Evolutionary conservation across 1,140 invertebrate species (phyloP), one percentile per base, ranked within the genome.

Genomic region (Mya arenaria): DNA sequence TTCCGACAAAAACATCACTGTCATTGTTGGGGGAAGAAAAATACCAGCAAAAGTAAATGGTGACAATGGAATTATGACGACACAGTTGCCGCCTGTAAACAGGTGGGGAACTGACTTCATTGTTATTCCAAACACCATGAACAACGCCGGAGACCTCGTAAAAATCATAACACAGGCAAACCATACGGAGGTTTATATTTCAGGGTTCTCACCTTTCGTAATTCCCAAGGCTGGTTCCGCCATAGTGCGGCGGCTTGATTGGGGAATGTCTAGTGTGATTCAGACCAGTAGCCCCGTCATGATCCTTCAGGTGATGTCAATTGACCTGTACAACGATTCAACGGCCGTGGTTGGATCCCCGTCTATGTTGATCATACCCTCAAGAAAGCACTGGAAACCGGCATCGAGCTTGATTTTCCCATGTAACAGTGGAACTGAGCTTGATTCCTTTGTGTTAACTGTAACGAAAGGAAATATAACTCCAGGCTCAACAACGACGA

Each of bases 251-350:
- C 56, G 79, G 15, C 48, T 82, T 5, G 79, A 82, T 32, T 65
- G 62, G 69, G 13, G 68, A 10, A 65, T 74, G 44, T 23, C 39
- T 23, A 66, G 56, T 23, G 66, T n/a, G 3, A 41, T 82, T 17
- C n/a, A 30, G 28, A 23, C 79, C 6, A 66, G 55, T 25, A 30
- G 72, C 13, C 79, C 79, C 6, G 48, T 82, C 4, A 23, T 66
- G 15, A 66, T 82, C 10, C 15, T 74, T 3, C 79, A 82, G 41
- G 6, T 82, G 5, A 48, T 82, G 41, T 55, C 41, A 1, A 17
- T 82, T 41, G 56, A 82, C 36, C 19, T 82, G 10, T 82, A 82
- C 25, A 74, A 82, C 23, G 30, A 56, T 3, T 52, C 79, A 37
- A 44, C 25, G n/a, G 30, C 44, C 44, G 55, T 77, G 19, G 30